Evolutionary conservation across 2,888 invertebrate genomes (phyloP), one percentile per base, ranked within the genome.

Genomic region (Tryphoninae sp.): DNA sequence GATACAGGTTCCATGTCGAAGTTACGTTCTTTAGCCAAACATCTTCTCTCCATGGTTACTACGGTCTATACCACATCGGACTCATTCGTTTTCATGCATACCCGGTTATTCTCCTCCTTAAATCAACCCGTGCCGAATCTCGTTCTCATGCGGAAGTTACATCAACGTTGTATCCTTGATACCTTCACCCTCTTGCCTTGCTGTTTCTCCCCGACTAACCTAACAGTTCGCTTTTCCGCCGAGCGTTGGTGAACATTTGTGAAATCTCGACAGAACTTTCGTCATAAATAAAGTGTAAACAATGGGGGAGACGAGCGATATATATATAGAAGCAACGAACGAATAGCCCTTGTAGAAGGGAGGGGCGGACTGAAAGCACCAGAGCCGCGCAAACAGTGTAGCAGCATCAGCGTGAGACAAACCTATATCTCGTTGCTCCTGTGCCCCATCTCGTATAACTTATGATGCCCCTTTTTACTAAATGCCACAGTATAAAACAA

Each of bases 231-330:
- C 65, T 87, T 67, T 51, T 51, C 67, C 71, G 83, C 84, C 86
- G 85, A 86, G 73, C 84, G 80, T 82, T 81, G 84, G 85, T 85
- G 87, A 87, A 88, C 87, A 85, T 87, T 88, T 86, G 89, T 86
- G 87, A 90, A 90, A 90, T 90, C 90, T 88, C 87, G 87, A 85
- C 88, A 88, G 55, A 91, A 90, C 90, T 91, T 91, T 89, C 84
- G 88, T 90, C 89, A 90, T 90, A 91, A 91, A 90, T 91, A 90
- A 90, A 89, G 89, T 89, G 89, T 89, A 91, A 91, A 90, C 90
- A 91, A 90, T 88, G 86, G 84, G 81, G 62, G 42, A 40, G 40
- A 8, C 33, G 40, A 19, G 45, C n/a, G 53, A 53, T 13, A 19
- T 9, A 45, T 9, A 55, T n/a, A 55, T 8, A 55, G 55, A 19